Evolutionary conservation across 2,888 invertebrate species (phyloP), one percentile per base, ranked within the genome.

Genomic region (Octodonta nipae): DNA sequence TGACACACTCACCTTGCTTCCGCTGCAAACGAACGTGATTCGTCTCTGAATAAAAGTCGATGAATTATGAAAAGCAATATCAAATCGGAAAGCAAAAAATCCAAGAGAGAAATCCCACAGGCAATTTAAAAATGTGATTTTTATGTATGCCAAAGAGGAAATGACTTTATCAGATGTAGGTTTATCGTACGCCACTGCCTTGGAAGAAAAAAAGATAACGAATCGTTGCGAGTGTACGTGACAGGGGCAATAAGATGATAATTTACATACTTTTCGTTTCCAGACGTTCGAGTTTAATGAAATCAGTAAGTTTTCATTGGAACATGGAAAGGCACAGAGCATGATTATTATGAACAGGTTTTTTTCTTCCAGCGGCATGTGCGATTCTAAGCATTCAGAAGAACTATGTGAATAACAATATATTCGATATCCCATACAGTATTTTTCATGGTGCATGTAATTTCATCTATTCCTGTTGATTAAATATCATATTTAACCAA

Each of bases 181-280:
- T 22, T 10, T 22, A 22, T 10, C 22, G 22, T 22, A 22, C 22
- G 22, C n/a, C 22, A 22, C 22, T 22, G 22, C 11, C 22, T 11
- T 11, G 22, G 22, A n/a, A n/a, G n/a, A n/a, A n/a, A n/a, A n/a
- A n/a, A n/a, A 22, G 22, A 22, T 22, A 22, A 22, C 22, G 22
- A 22, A 22, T 22, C 22, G 22, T 4, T 11, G n/a, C 11, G 22
- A 22, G 11, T 11, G 22, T 22, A 22, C 22, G 22, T 22, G 22
- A 22, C 22, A 11, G 11, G 22, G 11, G 22, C 22, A 11, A 22
- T 11, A 22, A 22, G 11, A 22, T 22, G n/a, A 10, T 22, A n/a
- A 22, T 22, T 22, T 22, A n/a, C 22, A 22, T 22, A 22, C 22
- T 22, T 22, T 22, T n/a, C n/a, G n/a, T n/a, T n/a, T n/a, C n/a